Percentiles rank a stretch among this genome's conserved stretches.
Evolutionary conservation across 1,140 invertebrate species (phyloP).

Genomic region (Dendroctonus ponderosae): DNA sequence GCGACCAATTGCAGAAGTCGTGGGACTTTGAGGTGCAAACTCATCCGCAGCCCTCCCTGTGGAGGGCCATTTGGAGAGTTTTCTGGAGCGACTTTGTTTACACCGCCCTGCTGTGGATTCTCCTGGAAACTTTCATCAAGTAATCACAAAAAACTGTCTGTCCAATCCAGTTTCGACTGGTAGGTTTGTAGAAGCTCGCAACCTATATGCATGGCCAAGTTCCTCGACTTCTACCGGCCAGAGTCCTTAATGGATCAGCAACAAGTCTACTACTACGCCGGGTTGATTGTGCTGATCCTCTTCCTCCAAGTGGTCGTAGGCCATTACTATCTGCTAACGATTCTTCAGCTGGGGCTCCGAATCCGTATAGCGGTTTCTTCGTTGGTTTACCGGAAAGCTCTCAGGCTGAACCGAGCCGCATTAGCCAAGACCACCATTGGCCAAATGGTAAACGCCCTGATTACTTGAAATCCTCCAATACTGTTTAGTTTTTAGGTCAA

Average conservation of each 20-base stretch:
- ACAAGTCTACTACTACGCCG: slow-evolving; percentile 66
- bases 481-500: slow-evolving; percentile 58
- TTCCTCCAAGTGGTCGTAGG: slow-evolving; percentile 64
- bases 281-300: slow-evolving; percentile 67
- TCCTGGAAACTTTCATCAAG: slow-evolving; percentile 38
- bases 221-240: slow-evolving; percentile 29
- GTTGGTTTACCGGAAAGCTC: slow-evolving; percentile 76
- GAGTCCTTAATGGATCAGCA: slow-evolving; percentile 33
- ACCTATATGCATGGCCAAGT: slow-evolving; percentile 26
- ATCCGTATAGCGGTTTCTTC: slow-evolving; percentile 75
- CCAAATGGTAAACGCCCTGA: slow-evolving; percentile 62
- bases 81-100: slow-evolving; percentile 32
- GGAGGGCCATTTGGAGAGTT: slow-evolving; percentile 36
- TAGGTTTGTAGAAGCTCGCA: slow-evolving; percentile 5
- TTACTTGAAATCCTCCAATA: neutral
- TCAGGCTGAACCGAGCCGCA: slow-evolving; percentile 60
- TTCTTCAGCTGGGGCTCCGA: slow-evolving; percentile 72
- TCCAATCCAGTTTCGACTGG: neutral
- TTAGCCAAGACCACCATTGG: slow-evolving; percentile 74
- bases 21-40: slow-evolving; percentile 52
- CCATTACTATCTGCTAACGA: slow-evolving; percentile 76
- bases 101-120: slow-evolving; percentile 27
- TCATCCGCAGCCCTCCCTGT: slow-evolving; percentile 43
- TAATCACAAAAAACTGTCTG: slow-evolving; percentile 39
- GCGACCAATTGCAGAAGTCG: slow-evolving; percentile 57